Conservation (phyloP, 2,888 invertebrate species). For the Drosophila niveifrons region DNA sequence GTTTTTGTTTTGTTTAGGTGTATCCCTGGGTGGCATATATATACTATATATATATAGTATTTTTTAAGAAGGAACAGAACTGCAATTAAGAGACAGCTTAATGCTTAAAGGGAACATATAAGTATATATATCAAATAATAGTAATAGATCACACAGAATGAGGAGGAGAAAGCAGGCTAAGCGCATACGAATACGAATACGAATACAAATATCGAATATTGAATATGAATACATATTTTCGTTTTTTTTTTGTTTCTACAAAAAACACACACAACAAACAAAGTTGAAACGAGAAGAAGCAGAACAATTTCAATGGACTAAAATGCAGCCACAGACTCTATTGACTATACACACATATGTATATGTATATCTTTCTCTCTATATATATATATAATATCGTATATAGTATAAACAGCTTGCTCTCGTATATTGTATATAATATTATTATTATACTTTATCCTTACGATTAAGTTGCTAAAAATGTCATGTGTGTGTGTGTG, state of each 20-base stretch:
- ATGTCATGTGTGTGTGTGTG: conserved; percentile 15
- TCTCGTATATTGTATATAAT: conserved; percentile 13
- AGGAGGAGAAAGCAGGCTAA: conserved; percentile 6
- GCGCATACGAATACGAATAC: neutral
- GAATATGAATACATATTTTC: neutral
- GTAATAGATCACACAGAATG: conserved; percentile 17
- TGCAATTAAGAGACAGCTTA: conserved; percentile 18
- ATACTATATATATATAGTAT: conserved; percentile 4
- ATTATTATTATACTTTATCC: conserved; percentile 25
- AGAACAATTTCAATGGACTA: conserved; percentile 29
- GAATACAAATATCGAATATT: neutral
- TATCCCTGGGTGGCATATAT: conserved; percentile 48
- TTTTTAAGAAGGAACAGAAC: conserved; percentile 29
- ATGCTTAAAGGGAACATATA: conserved; percentile 32
- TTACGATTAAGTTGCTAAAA: conserved; percentile 43
- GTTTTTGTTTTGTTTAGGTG: conserved; percentile 44
- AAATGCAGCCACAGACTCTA: conserved; percentile 18
- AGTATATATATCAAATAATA: conserved; percentile 16
- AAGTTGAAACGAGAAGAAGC: conserved; percentile 20
- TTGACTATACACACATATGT: conserved; percentile 19
- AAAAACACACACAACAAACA: conserved; percentile 18
- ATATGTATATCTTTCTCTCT: conserved; percentile 11
- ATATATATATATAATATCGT: conserved; percentile 19
- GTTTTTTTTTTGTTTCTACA: conserved; percentile 3
- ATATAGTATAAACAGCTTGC: conserved; percentile 16